Evolutionary conservation across 2,888 invertebrate genomes (phyloP).

Genomic region (Oxyteleia sp.): DNA sequence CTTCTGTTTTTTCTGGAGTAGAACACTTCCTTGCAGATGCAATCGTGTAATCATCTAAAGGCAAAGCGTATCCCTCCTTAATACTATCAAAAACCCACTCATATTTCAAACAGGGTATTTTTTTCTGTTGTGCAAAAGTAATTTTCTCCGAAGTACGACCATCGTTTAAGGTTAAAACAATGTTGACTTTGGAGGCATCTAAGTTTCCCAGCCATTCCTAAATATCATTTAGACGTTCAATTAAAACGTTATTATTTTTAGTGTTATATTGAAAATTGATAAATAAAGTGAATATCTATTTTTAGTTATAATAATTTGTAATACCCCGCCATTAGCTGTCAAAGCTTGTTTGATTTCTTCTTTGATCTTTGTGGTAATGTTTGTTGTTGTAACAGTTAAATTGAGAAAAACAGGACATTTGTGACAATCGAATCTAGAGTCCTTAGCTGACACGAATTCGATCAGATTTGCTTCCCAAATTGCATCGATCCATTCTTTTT

Average conservation of each 20-base stretch:
- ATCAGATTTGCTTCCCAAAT: slow-evolving; percentile 93
- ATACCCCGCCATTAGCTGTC: slow-evolving; percentile 91
- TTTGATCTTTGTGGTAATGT: slow-evolving; percentile 90
- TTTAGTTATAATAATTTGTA: slow-evolving; percentile 34
- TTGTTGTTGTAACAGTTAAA: slow-evolving; percentile 93
- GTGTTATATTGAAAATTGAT: too few species aligned
- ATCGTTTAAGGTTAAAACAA: slow-evolving; percentile 88
- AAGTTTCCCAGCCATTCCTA: slow-evolving; percentile 89
- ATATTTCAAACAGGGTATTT: slow-evolving; percentile 91
- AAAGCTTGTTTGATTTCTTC: slow-evolving; percentile 91
- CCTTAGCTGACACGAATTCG: slow-evolving; percentile 90
- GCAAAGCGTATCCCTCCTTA: slow-evolving; percentile 91
- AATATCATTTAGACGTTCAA: too few species aligned
- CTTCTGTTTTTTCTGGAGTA: slow-evolving; percentile 90
- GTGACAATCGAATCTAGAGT: slow-evolving; percentile 90
- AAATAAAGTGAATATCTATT: too few species aligned
- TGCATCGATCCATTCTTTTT: slow-evolving; percentile 92
- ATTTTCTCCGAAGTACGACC: slow-evolving; percentile 91
- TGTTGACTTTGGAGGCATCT: slow-evolving; percentile 89
- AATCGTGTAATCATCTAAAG: slow-evolving; percentile 89
- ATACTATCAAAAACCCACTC: slow-evolving; percentile 95
- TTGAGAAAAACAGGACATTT: slow-evolving; percentile 93
- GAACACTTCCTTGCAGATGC: slow-evolving; percentile 90
- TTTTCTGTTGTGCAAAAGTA: slow-evolving; percentile 89
- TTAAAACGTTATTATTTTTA: too few species aligned